Percentiles rank a stretch among this genome's conserved stretches.
phyloP scores from a whole-genome alignment of 64 coral and sea anemone species.

The Catalaphyllia jardinei region DNA sequence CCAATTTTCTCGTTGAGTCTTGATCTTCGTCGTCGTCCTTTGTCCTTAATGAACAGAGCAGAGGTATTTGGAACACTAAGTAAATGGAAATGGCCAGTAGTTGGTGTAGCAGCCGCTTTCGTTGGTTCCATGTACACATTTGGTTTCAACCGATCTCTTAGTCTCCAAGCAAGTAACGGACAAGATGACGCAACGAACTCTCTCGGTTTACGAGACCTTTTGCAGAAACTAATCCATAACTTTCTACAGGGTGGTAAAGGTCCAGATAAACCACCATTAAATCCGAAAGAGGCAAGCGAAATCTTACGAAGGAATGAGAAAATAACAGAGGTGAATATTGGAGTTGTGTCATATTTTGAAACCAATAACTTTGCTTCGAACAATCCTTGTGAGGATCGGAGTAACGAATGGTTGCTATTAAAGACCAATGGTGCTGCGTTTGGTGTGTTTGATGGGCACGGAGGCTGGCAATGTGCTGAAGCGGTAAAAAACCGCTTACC shows the following conservation, averaged over 20 bases:
- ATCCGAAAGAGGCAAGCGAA: conserved; percentile 78
- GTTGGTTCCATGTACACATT: conserved; percentile 86
- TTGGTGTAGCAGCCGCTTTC: conserved; percentile 84
- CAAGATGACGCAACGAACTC: conserved; percentile 54
- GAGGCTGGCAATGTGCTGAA: conserved; percentile 98
- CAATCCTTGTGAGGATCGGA: conserved; percentile 88
- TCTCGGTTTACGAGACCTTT: conserved; percentile 77
- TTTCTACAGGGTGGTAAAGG: conserved; percentile 75
- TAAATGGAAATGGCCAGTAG: conserved; percentile 92
- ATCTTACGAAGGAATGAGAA: conserved; percentile 88
- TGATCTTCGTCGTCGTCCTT: not conserved
- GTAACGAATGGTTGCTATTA: conserved; percentile 63
- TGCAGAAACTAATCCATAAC: conserved; percentile 85
- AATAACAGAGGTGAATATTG: conserved; percentile 69
- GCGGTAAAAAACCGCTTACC: conserved; percentile 83
- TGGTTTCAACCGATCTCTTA: conserved; percentile 65
- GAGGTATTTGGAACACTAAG: conserved; percentile 79
- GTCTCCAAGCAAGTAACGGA: conserved; percentile 58
- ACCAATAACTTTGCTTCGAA: conserved; percentile 92
- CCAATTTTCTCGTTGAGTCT: not conserved
- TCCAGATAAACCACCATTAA: conserved; percentile 80
- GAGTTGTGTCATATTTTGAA: conserved; percentile 86
- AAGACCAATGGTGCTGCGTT: conserved; percentile 78
- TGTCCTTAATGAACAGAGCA: conserved; percentile 71
- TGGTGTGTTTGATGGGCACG: conserved; percentile 97